Conservation (phyloP, 2,797 vertebrate genomes). For the Lacerta viridis region DNA sequence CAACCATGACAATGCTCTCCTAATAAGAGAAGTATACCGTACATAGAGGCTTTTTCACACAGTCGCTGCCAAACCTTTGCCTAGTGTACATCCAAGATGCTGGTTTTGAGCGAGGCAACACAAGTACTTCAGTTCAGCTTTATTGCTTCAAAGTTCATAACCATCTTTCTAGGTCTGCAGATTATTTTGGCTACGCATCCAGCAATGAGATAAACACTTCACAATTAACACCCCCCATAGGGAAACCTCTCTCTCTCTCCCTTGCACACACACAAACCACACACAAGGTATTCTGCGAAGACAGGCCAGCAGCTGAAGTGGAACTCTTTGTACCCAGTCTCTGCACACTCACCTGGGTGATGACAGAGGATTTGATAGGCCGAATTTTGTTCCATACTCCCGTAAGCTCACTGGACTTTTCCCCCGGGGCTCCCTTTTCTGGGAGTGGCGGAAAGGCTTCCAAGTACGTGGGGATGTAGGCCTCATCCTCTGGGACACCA, state of each 20-base stretch:
- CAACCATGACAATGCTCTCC: neutral
- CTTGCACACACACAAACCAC: no score
- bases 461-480: conserved; percentile 85
- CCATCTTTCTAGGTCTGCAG: neutral
- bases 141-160: neutral
- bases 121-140: neutral
- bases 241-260: neutral
- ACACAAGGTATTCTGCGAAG: neutral
- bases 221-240: neutral
- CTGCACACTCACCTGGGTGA: conserved; percentile 82
- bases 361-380: conserved; percentile 84
- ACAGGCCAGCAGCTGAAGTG: neutral
- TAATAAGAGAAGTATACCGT: neutral
- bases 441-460: conserved; percentile 86
- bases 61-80: neutral
- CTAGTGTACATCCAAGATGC: neutral
- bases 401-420: conserved; percentile 79
- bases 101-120: no score
- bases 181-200: neutral
- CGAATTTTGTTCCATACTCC: conserved; percentile 84
- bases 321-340: neutral
- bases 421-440: conserved; percentile 83
- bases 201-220: neutral
- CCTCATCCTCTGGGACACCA: conserved; percentile 85
- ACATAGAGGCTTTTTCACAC: neutral